Conservation (phyloP, 2,113 vertebrate species). For the Gadus macrocephalus region DNA sequence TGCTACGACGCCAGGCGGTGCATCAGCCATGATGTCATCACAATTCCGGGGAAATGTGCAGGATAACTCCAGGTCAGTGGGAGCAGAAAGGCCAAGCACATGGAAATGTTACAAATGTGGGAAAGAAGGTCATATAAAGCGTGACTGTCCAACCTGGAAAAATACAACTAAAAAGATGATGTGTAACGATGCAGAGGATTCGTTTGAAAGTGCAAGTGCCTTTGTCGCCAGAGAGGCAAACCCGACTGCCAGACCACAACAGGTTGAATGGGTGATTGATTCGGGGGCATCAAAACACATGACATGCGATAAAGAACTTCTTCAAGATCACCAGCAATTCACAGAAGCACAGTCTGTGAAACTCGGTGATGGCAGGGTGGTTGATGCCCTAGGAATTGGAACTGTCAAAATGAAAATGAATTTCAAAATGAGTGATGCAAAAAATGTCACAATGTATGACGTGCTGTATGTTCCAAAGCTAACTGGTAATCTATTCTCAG, state of each 20-base stretch:
- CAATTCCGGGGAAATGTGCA: background rate
- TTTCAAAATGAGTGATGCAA: slow-evolving; percentile 24
- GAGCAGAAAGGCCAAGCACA: background rate
- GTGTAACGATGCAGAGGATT: background rate
- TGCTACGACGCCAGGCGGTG: background rate
- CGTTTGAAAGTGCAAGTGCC: background rate
- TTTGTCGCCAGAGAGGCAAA: background rate
- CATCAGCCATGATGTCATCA: background rate
- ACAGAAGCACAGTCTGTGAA: background rate
- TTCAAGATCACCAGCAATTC: background rate
- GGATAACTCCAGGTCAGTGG: background rate
- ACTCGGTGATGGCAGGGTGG: slow-evolving; percentile 23
- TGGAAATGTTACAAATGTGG: slow-evolving; percentile 11
- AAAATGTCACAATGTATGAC: slow-evolving; percentile 19
- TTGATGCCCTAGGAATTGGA: slow-evolving; percentile 26
- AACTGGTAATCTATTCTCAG: slow-evolving; percentile 37
- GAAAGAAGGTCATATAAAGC: slow-evolving; percentile 20
- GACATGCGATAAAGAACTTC: background rate
- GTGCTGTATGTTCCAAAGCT: slow-evolving; percentile 18
- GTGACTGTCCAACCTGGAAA: slow-evolving; percentile 6
- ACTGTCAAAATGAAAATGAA: slow-evolving; percentile 32
- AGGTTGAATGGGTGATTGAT: background rate
- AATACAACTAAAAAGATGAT: background rate
- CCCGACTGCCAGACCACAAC: background rate
- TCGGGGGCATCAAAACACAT: background rate